Base-by-base conservation (phyloP, 2,888 invertebrate species). In the Epinotia bilunana region DNA sequence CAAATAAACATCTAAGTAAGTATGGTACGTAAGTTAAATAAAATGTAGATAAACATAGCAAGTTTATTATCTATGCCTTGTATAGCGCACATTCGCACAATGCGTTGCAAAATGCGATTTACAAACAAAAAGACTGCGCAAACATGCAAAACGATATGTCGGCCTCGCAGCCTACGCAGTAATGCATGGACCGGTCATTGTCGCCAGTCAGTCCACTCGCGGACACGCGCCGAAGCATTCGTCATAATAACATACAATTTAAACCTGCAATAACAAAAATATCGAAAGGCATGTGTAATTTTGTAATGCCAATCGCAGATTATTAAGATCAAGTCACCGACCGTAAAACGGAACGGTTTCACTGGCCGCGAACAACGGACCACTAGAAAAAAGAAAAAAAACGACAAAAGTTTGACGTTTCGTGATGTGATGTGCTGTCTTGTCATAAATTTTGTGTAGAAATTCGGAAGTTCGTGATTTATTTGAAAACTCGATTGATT, bases 271-370 rank as follows among this genome's bases (percentile, higher is more conserved):
- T 46, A 65, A 20, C 33, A 55, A 62, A 70, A 75, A 62, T 71
- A 69, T 75, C 53, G 72, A 71, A 55, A 61, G 57, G 60, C 74
- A 67, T 65, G 60, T 73, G 63, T 72, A 49, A 73, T 57, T 75
- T 62, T 1, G 28, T 55, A 72, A 72, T 60, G 65, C 33, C 65
- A 62, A 60, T 70, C 71, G 65, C 53, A 70, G 70, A 70, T 75
- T 77, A 74, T 70, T 72, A 65, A 67, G 65, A 75, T 72, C 61
- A 83, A 83, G 81, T 82, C 79, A 78, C 72, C 80, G 84, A 87
- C 86, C 90, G 91, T 92, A 89, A 89, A 93, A 91, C 91, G 92
- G 88, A 92, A 91, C 91, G 90, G 82, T 80, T 75, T 61, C 73
- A 74, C 89, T 87, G 88, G 89, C 88, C 82, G 85, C 82, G 82